Conservation (phyloP, 53 echinoderm and acorn worm species). For the Pentamera pediparva region DNA sequence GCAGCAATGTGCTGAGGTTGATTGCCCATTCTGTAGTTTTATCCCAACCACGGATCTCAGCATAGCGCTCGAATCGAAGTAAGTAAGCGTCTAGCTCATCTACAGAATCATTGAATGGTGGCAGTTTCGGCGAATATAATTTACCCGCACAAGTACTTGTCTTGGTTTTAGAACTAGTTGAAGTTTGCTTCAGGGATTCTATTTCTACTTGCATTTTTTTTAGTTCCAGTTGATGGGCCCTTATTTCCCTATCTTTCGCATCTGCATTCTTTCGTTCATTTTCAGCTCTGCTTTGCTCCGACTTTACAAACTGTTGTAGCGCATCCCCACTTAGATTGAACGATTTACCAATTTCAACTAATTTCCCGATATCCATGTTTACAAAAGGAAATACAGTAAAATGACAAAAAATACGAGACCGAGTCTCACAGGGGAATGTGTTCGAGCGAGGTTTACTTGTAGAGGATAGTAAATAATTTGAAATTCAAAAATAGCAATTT, state of each 20-base stretch:
- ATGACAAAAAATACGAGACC: no score
- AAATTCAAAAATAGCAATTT: no score
- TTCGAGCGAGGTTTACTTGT: no score
- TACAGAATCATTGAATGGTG: constrained; percentile 9
- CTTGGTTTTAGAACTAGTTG: not conserved
- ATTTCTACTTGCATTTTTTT: no score
- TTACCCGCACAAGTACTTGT: not conserved
- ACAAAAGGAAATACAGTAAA: no score
- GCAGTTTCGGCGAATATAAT: constrained; percentile 26
- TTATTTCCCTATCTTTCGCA: not conserved
- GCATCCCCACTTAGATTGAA: not conserved
- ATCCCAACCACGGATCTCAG: constrained; percentile 11
- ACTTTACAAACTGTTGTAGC: not conserved
- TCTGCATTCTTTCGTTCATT: not conserved
- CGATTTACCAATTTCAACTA: not conserved
- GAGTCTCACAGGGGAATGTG: no score
- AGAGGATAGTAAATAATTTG: no score
- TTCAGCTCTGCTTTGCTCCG: not conserved
- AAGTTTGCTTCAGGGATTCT: no score
- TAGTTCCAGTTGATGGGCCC: not conserved
- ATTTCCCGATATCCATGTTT: no score
- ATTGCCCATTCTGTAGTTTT: constrained; percentile 24
- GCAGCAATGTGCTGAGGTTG: constrained; percentile 24
- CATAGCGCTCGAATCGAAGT: constrained; percentile 32
- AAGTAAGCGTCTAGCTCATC: constrained; percentile 38